A percentile compares a stretch with the other conserved stretches of the same genome.
Conservation (phyloP, 2,888 invertebrate species). For the Chorisops tibialis region DNA sequence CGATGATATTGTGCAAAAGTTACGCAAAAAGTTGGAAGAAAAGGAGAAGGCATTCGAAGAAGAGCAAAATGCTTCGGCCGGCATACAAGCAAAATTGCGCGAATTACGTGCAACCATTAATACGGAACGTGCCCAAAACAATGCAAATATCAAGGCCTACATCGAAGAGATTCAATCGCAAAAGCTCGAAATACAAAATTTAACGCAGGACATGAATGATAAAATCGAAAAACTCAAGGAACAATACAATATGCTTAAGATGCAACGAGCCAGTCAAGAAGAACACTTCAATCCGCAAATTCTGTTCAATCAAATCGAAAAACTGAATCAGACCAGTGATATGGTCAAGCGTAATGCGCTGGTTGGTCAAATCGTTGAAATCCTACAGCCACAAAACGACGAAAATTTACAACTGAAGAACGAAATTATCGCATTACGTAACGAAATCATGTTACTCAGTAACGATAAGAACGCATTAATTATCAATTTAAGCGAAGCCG, state of each 20-base stretch:
- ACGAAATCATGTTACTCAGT: conserved; percentile 43
- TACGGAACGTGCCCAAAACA: conserved; percentile 47
- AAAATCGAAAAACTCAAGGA: conserved; percentile 10
- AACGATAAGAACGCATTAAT: conserved; percentile 45
- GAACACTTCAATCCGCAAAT: conserved; percentile 48
- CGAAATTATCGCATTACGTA: conserved; percentile 30
- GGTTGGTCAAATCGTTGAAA: conserved; percentile 11
- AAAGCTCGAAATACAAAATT: conserved; percentile 43
- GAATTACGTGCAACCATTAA: conserved; percentile 63
- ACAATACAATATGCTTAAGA: conserved; percentile 15
- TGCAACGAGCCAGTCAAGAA: conserved; percentile 44
- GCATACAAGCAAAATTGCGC: conserved; percentile 73
- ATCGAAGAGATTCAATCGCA: conserved; percentile 45
- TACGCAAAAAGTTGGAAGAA: conserved; percentile 85
- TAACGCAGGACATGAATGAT: conserved; percentile 46
- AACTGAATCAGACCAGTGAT: conserved; percentile 34
- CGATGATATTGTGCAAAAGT: conserved; percentile 81
- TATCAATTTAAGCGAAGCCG: conserved; percentile 47
- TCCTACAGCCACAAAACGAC: conserved; percentile 14
- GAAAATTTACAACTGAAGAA: conserved; percentile 10
- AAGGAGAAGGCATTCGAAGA: conserved; percentile 75
- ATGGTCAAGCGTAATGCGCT: conserved; percentile 10
- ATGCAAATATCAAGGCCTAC: conserved; percentile 44
- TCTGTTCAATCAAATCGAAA: conserved; percentile 44
- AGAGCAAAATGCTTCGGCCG: conserved; percentile 71